These are phyloP conservation scores for Apistogramma diplotaenia DNA, from an alignment of 2,113 vertebrate genomes.

Conservation along the genomic window DNA sequence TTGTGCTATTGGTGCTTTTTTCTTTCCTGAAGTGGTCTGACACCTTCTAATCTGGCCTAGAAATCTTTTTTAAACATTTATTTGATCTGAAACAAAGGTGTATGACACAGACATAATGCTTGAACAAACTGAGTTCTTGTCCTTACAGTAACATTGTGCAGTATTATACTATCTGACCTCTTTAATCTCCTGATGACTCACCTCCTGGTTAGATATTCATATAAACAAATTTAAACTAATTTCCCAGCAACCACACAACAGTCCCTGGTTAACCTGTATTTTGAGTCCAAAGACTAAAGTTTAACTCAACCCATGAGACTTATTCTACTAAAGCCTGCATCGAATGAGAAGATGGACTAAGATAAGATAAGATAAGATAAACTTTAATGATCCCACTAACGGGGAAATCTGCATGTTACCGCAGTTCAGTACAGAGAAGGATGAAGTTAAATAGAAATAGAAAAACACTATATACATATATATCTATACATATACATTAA, in stretches of 20 bases:
- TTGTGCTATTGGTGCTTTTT: not conserved
- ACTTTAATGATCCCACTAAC: too few relatives aligned
- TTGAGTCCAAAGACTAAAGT: not conserved
- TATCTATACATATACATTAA: too few relatives aligned
- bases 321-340: not conserved
- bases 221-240: too few relatives aligned
- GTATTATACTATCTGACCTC: not conserved
- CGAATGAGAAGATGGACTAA: not conserved
- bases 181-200: not conserved
- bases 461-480: too few relatives aligned
- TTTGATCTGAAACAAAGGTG: too few relatives aligned
- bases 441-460: too few relatives aligned
- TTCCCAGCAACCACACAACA: not conserved
- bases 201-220: accelerated
- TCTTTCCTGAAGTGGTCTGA: accelerated
- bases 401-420: too few relatives aligned
- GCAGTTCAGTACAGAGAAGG: too few relatives aligned
- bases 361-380: too few relatives aligned
- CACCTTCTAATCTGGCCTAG: too few relatives aligned
- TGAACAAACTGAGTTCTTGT: accelerated
- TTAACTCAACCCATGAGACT: not conserved
- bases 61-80: not conserved
- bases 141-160: not conserved
- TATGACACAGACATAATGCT: too few relatives aligned
- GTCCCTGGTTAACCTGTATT: not conserved